These are phyloP conservation scores for Catamblyrhynchus diadema DNA, from an alignment of 2,797 vertebrate species.

Conservation along the genomic window DNA sequence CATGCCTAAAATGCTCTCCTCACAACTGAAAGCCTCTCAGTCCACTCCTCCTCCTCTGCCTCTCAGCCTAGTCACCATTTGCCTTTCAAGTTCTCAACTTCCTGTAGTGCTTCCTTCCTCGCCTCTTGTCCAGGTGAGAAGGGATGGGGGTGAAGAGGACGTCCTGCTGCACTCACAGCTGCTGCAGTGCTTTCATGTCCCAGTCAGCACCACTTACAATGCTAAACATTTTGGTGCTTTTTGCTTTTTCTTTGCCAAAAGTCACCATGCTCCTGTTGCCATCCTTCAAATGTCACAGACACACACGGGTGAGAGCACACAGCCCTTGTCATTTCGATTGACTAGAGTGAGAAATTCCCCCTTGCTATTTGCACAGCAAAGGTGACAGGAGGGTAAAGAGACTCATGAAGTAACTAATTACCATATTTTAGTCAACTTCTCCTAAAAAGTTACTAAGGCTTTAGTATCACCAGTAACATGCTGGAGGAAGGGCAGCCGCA, in stretches of 20 bases:
- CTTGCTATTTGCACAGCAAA: slow-evolving; percentile 16
- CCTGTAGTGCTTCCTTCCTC: not conserved
- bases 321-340: not conserved
- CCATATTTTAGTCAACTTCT: not conserved
- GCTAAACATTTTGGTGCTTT: not conserved
- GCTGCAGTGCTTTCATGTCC: not conserved
- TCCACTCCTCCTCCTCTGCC: not conserved
- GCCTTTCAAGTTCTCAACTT: not conserved
- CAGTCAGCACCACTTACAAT: not conserved
- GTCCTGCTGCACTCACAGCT: not conserved
- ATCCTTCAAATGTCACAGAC: not conserved
- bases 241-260: not conserved
- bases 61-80: not conserved
- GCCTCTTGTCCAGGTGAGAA: not conserved
- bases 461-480: rapidly evolving
- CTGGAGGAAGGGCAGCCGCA: not conserved
- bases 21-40: not conserved
- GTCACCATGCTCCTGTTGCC: not conserved
- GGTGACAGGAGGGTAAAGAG: not conserved
- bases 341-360: not conserved
- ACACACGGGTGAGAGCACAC: not conserved
- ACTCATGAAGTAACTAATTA: not conserved
- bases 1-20: not conserved
- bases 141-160: not conserved
- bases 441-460: not conserved